Conservation (phyloP, 2,113 vertebrate genomes). For the Zosterops hypoxanthus region DNA sequence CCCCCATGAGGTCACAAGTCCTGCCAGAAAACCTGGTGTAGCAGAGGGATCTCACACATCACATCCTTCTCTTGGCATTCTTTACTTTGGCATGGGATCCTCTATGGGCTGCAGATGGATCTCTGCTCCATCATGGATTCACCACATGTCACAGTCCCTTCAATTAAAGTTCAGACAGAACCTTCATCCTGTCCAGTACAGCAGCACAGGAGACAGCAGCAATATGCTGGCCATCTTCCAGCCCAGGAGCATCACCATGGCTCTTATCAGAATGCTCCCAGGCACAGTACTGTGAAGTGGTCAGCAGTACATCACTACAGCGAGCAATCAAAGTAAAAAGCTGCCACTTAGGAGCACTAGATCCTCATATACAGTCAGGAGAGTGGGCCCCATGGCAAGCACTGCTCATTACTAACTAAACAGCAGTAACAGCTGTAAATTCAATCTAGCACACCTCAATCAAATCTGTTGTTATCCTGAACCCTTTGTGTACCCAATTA, state of each 20-base stretch:
- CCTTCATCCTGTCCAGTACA: not conserved
- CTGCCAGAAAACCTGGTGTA: not conserved
- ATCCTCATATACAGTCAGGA: not conserved
- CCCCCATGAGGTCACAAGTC: not conserved
- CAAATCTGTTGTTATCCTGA: not conserved
- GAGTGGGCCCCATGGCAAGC: not conserved
- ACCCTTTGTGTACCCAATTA: not conserved
- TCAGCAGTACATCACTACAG: not conserved
- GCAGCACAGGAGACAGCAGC: not conserved
- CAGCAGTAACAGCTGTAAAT: not conserved
- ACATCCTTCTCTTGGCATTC: not conserved
- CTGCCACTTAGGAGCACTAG: not conserved
- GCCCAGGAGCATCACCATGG: not conserved
- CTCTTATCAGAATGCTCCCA: not conserved
- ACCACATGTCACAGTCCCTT: fast-evolving
- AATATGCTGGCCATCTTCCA: not conserved
- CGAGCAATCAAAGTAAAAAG: not conserved
- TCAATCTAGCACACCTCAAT: not conserved
- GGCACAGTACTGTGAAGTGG: not conserved
- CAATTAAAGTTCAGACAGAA: not conserved
- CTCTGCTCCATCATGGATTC: not conserved
- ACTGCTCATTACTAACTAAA: not conserved
- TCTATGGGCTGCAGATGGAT: not conserved
- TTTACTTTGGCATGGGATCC: not conserved
- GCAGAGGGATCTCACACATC: not conserved